Evolutionary conservation across 2,113 vertebrate species (phyloP).

Genomic region (Oxygymnocypris stewartii): DNA sequence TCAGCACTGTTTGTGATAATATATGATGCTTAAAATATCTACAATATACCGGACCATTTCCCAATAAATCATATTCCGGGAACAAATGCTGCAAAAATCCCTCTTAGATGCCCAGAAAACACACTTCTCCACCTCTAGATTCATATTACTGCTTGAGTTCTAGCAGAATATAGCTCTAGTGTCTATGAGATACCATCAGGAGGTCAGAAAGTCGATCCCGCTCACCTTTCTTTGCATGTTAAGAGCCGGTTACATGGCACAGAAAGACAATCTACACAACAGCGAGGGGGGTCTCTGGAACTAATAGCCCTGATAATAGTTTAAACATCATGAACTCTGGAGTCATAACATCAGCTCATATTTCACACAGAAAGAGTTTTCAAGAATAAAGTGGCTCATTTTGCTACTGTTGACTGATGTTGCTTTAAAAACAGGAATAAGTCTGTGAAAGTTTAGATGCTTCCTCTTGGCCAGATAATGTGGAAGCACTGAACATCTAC

Average conservation of each 20-base stretch:
- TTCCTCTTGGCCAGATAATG: background rate
- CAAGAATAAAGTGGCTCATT: background rate
- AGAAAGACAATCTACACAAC: conserved; percentile 26
- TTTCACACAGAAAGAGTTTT: background rate
- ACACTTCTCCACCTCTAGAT: conserved; percentile 44
- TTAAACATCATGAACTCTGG: conserved; percentile 15
- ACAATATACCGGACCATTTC: background rate
- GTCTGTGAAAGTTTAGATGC: background rate
- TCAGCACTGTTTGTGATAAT: background rate
- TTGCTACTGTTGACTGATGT: background rate
- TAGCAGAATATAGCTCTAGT: conserved; percentile 39
- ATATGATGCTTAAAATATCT: background rate
- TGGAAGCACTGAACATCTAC: background rate
- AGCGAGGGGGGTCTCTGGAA: conserved; percentile 12
- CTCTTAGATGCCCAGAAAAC: conserved; percentile 3
- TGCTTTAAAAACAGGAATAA: conserved; percentile 1
- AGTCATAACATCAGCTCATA: background rate
- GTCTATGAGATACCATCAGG: conserved; percentile 50
- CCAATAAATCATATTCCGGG: background rate
- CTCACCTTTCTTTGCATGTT: conserved; percentile 44
- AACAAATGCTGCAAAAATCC: background rate
- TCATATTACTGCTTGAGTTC: conserved; percentile 52
- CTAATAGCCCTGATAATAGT: conserved; percentile 20
- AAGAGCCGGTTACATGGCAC: conserved; percentile 35
- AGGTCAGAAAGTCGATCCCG: conserved; percentile 47